These are phyloP conservation scores for Eupeodes corollae DNA, from an alignment of 1,140 invertebrate genomes.

Conservation along the genomic window DNA sequence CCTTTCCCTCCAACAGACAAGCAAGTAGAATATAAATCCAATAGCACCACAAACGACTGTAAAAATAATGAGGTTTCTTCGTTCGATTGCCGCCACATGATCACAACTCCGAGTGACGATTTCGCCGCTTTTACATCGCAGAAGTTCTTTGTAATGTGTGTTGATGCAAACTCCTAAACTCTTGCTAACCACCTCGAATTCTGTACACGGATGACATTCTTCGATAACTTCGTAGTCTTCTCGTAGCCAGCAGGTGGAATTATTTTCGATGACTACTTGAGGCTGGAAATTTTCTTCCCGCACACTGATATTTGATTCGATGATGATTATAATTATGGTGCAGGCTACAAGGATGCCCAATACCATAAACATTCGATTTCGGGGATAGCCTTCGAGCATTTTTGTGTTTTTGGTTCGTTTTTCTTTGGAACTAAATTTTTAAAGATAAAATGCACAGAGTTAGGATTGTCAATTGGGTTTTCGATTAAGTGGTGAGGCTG, in stretches of 20 bases:
- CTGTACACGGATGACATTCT: slow-evolving; percentile 68
- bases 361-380: slow-evolving; percentile 54
- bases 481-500: no score
- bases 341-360: slow-evolving; percentile 50
- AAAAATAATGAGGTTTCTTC: slow-evolving; percentile 74
- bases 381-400: slow-evolving; percentile 59
- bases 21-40: slow-evolving; percentile 43
- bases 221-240: slow-evolving; percentile 57
- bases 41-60: slow-evolving; percentile 58
- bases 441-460: no score
- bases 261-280: slow-evolving; percentile 57
- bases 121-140: slow-evolving; percentile 57
- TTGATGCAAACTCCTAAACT: slow-evolving; percentile 56
- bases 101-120: slow-evolving; percentile 58
- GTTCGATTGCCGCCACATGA: slow-evolving; percentile 57
- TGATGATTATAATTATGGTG: slow-evolving; percentile 62
- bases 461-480: no score
- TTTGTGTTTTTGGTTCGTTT: slow-evolving; percentile 2
- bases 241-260: slow-evolving; percentile 58
- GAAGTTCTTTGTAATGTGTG: slow-evolving; percentile 57
- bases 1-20: slow-evolving; percentile 26
- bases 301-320: slow-evolving; percentile 63
- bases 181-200: slow-evolving; percentile 60
- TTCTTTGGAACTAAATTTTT: no score
- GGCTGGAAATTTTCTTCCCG: slow-evolving; percentile 41